Conservation (phyloP, 1,140 invertebrate genomes). For the Leptinotarsa defecta region DNA sequence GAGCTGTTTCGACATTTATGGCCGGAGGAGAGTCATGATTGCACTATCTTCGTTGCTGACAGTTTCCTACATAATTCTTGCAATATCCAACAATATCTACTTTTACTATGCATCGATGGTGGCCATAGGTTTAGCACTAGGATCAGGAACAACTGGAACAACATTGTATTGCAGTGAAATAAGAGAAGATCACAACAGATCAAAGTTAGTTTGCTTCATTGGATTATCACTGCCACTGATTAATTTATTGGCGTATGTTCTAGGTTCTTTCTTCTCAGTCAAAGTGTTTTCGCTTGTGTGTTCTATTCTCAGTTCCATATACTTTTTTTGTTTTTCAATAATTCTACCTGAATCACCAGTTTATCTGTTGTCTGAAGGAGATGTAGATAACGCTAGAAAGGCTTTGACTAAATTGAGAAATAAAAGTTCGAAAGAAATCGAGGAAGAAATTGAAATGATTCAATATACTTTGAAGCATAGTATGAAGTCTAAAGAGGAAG, state of each 20-base stretch:
- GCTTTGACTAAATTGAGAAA: too few species aligned
- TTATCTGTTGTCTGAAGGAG: too few species aligned
- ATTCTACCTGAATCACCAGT: too few species aligned
- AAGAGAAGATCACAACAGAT: constrained; percentile 51
- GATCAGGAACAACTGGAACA: constrained; percentile 58
- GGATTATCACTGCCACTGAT: constrained; percentile 43
- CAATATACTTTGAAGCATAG: too few species aligned
- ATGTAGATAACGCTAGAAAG: too few species aligned
- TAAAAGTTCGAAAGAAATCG: too few species aligned
- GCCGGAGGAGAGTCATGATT: constrained; percentile 56
- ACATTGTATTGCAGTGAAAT: constrained; percentile 61
- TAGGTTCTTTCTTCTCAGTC: too few species aligned
- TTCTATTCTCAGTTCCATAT: too few species aligned
- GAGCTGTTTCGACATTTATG: constrained; percentile 52
- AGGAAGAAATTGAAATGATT: too few species aligned
- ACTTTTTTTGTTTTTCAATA: too few species aligned
- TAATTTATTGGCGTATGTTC: constrained; percentile 46
- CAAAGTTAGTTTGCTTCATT: constrained; percentile 41
- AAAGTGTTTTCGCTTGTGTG: too few species aligned
- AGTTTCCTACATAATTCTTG: constrained; percentile 24
- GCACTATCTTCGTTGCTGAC: constrained; percentile 21
- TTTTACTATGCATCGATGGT: constrained; percentile 56
- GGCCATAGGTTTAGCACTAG: constrained; percentile 56
- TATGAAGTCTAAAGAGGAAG: too few species aligned
- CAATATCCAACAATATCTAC: constrained; percentile 50